Evolutionary conservation across 2,888 invertebrate species (phyloP).

Genomic region (Caradrina kadenii): DNA sequence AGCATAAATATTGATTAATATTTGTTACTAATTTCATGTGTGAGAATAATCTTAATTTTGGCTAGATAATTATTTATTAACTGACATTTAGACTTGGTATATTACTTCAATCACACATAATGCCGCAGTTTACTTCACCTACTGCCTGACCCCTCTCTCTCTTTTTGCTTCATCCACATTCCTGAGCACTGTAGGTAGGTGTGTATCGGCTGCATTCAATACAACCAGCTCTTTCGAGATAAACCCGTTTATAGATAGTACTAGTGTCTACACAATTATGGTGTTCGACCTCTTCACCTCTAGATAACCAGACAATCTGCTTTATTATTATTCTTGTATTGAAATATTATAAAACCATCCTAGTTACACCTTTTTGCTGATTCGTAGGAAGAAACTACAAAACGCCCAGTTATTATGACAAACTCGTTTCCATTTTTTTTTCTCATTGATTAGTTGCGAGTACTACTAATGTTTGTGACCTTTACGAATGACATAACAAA

Average conservation of each 20-base stretch:
- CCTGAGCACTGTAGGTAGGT: neutral
- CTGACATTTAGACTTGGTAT: no score
- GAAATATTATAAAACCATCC: no score
- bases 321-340: neutral
- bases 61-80: neutral
- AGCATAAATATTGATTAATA: neutral
- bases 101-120: neutral
- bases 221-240: slow-evolving; percentile 22
- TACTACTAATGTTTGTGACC: neutral
- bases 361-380: no score
- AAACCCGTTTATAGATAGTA: slow-evolving; percentile 37
- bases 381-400: no score
- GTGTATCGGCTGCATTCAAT: slow-evolving; percentile 37
- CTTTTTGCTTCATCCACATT: slow-evolving; percentile 50
- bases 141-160: slow-evolving; percentile 14
- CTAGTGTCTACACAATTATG: slow-evolving; percentile 11
- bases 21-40: neutral
- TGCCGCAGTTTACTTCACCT: neutral
- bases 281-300: slow-evolving; percentile 25
- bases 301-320: neutral
- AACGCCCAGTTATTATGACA: no score
- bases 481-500: neutral
- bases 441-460: neutral
- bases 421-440: no score
- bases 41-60: neutral